Evolutionary conservation across 92 coral and sea anemone genomes (phyloP).

Genomic region (Scolanthus callimorphus): DNA sequence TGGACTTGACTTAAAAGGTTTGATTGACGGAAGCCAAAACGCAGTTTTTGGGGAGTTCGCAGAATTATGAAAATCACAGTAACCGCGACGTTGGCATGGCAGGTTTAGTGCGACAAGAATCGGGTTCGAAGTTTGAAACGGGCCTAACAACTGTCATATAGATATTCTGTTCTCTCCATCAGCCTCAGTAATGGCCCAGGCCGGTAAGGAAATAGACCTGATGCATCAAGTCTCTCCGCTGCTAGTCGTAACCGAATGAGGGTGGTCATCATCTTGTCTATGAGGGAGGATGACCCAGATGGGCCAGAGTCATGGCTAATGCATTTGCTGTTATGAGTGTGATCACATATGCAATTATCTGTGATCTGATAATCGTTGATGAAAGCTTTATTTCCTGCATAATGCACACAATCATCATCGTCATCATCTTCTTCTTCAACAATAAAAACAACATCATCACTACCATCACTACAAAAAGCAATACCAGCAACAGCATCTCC

Average conservation of each 20-base stretch:
- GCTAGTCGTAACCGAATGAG: slow-evolving; percentile 72
- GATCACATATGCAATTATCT: no score
- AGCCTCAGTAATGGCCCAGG: slow-evolving; percentile 55
- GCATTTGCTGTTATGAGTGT: no score
- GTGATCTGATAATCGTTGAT: no score
- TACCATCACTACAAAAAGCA: slow-evolving; percentile 7
- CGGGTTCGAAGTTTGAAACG: no score
- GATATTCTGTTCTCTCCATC: slow-evolving; percentile 46
- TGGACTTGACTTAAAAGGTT: no score
- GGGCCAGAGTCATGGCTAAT: neutral
- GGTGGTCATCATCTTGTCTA: slow-evolving; percentile 64
- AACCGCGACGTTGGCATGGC: no score
- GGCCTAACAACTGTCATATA: no score
- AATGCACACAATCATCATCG: neutral
- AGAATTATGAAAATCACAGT: no score
- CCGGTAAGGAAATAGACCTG: slow-evolving; percentile 68
- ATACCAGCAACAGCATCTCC: slow-evolving; percentile 3
- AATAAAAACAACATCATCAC: neutral
- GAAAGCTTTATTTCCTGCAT: slow-evolving; percentile 10
- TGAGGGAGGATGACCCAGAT: neutral
- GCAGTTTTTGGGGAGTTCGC: no score
- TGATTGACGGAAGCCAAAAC: no score
- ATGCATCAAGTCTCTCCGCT: slow-evolving; percentile 33
- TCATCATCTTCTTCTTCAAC: slow-evolving; percentile 6
- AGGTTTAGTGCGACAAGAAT: no score